phyloP scores from a whole-genome alignment of 1,140 invertebrate genomes.

The Popillia japonica region DNA sequence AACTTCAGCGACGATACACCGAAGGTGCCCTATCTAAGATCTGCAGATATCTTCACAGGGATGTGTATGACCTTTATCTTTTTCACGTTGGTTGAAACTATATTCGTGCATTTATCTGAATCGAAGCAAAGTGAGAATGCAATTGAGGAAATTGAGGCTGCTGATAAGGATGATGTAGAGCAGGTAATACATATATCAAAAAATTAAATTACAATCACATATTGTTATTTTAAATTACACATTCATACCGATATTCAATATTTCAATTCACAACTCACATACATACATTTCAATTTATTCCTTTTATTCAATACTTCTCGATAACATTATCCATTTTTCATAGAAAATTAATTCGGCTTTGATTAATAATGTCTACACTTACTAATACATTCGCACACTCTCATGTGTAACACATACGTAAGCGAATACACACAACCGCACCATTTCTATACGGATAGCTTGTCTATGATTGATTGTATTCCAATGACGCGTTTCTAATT shows the following conservation, averaged over 20 bases:
- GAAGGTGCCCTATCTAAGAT: constrained; percentile 24
- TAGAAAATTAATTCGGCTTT: constrained; percentile 23
- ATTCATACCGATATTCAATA: not conserved
- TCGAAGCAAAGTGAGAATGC: not conserved
- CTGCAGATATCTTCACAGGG: constrained; percentile 16
- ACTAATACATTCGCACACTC: not conserved
- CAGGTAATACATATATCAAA: constrained; percentile 9
- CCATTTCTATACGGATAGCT: not conserved
- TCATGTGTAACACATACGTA: not conserved
- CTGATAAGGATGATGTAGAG: constrained; percentile 33
- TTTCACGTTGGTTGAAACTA: constrained; percentile 11
- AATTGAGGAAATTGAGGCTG: not conserved
- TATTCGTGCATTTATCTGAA: constrained; percentile 25
- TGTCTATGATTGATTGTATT: constrained; percentile 24
- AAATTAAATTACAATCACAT: not conserved
- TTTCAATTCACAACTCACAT: not conserved
- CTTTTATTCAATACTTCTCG: not conserved
- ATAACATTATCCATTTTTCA: constrained; percentile 31
- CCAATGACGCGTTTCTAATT: constrained; percentile 21
- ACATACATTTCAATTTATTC: not conserved
- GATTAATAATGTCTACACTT: not conserved
- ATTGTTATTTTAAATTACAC: not conserved
- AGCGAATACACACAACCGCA: not conserved
- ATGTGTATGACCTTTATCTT: constrained; percentile 35
- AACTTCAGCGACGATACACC: constrained; percentile 1